Conservation (phyloP, 2,797 vertebrate species). For the Discoglossus pictus region DNA sequence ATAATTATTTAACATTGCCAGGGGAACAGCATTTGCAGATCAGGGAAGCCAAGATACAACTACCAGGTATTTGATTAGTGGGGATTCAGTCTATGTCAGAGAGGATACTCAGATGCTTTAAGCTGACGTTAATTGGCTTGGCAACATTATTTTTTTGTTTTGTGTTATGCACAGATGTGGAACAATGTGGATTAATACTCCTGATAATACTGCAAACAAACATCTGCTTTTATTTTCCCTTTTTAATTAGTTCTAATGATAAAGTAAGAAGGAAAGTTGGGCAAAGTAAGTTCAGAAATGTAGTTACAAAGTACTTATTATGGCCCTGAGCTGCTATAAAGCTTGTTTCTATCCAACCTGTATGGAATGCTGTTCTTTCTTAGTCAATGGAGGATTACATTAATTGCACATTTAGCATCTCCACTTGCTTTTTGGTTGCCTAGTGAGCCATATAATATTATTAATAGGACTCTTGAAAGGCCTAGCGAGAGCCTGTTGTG, state of each 20-base stretch:
- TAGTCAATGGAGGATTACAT: slow-evolving; percentile 15
- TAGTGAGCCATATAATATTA: slow-evolving; percentile 18
- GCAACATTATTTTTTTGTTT: slow-evolving; percentile 32
- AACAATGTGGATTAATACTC: slow-evolving; percentile 39
- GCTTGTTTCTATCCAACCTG: slow-evolving; percentile 14
- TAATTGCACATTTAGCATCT: slow-evolving; percentile 32
- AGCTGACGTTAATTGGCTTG: slow-evolving; percentile 33
- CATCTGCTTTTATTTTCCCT: slow-evolving; percentile 43
- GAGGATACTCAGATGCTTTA: slow-evolving; percentile 8
- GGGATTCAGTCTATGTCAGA: slow-evolving; percentile 25
- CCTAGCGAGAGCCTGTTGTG: background rate
- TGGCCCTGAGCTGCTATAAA: slow-evolving; percentile 18
- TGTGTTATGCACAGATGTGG: slow-evolving; percentile 30
- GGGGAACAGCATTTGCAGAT: slow-evolving; percentile 32
- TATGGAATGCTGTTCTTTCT: background rate
- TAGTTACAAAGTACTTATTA: slow-evolving; percentile 13
- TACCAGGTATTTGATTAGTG: slow-evolving; percentile 36
- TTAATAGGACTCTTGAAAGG: slow-evolving; percentile 23
- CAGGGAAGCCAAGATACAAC: slow-evolving; percentile 33
- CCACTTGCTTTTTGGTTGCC: slow-evolving; percentile 20
- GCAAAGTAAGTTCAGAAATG: slow-evolving; percentile 30
- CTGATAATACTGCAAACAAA: slow-evolving; percentile 25
- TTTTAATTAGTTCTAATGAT: slow-evolving; percentile 44
- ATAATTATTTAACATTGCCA: slow-evolving; percentile 39
- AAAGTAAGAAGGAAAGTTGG: slow-evolving; percentile 24